Conservation (phyloP, 2,888 invertebrate genomes). For the Nemotelus nigrinus region DNA sequence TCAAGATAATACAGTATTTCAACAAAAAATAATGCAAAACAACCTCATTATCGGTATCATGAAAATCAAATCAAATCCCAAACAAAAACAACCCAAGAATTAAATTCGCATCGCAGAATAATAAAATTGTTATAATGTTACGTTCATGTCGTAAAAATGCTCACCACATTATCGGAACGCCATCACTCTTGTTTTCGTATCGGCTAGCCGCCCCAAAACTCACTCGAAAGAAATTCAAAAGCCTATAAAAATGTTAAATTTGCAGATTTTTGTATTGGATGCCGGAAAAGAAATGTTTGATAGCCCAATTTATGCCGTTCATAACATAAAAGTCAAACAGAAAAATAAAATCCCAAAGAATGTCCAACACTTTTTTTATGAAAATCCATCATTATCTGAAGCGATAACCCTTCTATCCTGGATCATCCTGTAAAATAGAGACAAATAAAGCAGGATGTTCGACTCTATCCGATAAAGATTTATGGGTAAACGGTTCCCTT, state of each 20-base stretch:
- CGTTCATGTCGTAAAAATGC: background rate
- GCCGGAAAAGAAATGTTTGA: background rate
- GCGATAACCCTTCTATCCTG: slow-evolving; percentile 33
- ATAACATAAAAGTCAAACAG: slow-evolving; percentile 33
- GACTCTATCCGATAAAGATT: slow-evolving; percentile 29
- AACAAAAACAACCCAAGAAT: background rate
- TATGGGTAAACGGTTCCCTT: slow-evolving; percentile 13
- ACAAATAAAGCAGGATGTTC: slow-evolving; percentile 28
- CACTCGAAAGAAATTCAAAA: slow-evolving; percentile 17
- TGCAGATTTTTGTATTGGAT: slow-evolving; percentile 1
- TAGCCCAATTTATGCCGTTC: slow-evolving; percentile 30
- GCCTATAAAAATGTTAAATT: slow-evolving; percentile 21
- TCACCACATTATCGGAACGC: slow-evolving; percentile 9
- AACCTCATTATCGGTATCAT: background rate
- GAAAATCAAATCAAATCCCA: background rate
- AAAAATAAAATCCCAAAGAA: slow-evolving; percentile 10
- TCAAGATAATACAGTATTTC: no score
- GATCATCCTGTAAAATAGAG: slow-evolving; percentile 25
- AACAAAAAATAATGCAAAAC: background rate
- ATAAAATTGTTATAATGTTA: slow-evolving; percentile 22
- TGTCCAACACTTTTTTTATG: slow-evolving; percentile 12
- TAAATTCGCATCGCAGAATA: background rate
- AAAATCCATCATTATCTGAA: slow-evolving; percentile 35
- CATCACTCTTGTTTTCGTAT: no score
- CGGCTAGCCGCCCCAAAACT: background rate